Percentiles rank a stretch among this genome's conserved stretches.
Evolutionary conservation across 2,888 invertebrate genomes (phyloP).

Genomic region (Drosophila planitibia): DNA sequence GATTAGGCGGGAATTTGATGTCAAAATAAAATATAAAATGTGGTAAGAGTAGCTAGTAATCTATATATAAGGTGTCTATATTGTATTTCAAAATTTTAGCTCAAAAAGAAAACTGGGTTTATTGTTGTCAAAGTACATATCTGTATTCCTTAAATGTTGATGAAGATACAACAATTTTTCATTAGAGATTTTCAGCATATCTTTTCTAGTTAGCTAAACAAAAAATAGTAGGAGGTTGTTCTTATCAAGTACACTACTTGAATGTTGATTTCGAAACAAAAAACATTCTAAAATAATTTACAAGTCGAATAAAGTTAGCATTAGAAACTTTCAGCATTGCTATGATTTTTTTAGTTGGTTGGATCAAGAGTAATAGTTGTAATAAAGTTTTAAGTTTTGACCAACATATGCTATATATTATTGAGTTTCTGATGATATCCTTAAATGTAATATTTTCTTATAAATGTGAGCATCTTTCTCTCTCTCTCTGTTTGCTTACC

Average conservation of each 20-base stretch:
- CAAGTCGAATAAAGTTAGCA: neutral
- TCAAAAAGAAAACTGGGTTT: no score
- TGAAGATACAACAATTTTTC: neutral
- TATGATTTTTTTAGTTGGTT: neutral
- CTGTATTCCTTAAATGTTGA: neutral
- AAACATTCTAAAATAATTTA: neutral
- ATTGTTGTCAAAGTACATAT: no score
- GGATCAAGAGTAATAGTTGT: neutral
- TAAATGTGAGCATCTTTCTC: neutral
- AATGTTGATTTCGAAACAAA: neutral
- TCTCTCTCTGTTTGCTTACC: conserved; percentile 77
- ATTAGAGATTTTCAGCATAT: neutral
- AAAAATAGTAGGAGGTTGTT: accelerated
- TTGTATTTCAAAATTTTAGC: neutral
- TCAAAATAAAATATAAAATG: neutral
- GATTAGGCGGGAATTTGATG: neutral
- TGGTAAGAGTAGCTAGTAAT: neutral
- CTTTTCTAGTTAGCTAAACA: neutral
- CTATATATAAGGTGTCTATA: neutral
- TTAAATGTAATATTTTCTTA: neutral
- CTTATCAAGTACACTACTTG: neutral
- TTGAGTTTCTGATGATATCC: neutral
- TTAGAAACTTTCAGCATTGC: neutral
- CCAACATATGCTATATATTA: neutral
- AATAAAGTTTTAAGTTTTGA: neutral